Conservation (phyloP, 2,113 vertebrate genomes). For the Deroptyus accipitrinus region DNA sequence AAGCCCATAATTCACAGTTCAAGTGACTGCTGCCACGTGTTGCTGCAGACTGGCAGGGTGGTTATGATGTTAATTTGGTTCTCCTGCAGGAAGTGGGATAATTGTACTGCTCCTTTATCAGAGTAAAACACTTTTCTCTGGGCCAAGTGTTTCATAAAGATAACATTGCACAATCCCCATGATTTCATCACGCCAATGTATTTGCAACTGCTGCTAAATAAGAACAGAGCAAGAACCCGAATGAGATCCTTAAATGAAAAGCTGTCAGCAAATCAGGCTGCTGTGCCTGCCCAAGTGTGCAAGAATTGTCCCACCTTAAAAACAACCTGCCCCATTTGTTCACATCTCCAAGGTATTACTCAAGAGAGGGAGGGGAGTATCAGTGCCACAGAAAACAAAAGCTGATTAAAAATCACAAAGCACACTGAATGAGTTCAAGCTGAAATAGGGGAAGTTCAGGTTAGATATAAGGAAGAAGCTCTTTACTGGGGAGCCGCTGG, state of each 20-base stretch:
- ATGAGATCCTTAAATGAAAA: background rate
- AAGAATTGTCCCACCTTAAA: background rate
- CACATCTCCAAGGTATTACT: background rate
- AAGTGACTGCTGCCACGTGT: background rate
- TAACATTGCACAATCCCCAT: background rate
- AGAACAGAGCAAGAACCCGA: background rate
- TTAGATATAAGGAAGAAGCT: background rate
- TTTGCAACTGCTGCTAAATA: slow-evolving; percentile 6
- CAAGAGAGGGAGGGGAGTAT: background rate
- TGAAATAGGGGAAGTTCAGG: background rate
- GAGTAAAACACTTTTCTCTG: background rate
- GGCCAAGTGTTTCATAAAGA: background rate
- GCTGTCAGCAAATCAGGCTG: background rate
- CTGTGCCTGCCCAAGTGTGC: background rate
- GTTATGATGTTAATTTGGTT: background rate
- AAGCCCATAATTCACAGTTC: background rate
- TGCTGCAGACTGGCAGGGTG: background rate
- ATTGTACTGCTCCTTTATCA: background rate
- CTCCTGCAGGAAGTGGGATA: slow-evolving; percentile 9
- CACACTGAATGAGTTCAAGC: background rate
- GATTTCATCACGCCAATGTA: background rate
- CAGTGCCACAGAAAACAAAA: background rate
- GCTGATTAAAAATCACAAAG: background rate
- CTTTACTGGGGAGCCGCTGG: background rate
- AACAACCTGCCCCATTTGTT: background rate